Base-by-base conservation (phyloP, 2,113 vertebrate species). In the Microtus oregoni region DNA sequence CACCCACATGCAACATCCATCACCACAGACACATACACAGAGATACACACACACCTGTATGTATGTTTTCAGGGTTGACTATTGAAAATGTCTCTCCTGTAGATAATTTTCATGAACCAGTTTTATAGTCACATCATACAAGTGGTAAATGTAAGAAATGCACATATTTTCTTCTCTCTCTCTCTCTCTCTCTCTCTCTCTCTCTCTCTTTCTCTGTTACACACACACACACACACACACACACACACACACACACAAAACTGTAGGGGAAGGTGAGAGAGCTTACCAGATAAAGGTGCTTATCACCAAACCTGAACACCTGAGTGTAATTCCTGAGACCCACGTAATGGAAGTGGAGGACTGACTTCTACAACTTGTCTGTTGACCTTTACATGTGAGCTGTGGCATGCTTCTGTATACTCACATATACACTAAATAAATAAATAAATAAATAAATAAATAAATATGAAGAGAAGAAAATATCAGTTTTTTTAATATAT, bases 121-220 rank as follows among this genome's bases (percentile, higher is more conserved):
- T 44, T 44, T 44, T 44, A n/a, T 67, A 58, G 28, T 15, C 87
- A 68, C 28, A 86, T 32, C 68, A 3, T 73, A 92, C 26, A 70
- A 55, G 58, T 82, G 73, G 38, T 81, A 9, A 81, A 58, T 76
- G 3, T 85, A 93, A 88, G 26, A 95, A 95, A 96, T 73, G 2
- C 55, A 52, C 50, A 28, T 68, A 75, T 58, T 58, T 7, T 58
- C 55, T 58, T 2, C 17, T 58, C 5, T 58, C 17, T 58, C 58
- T 72, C 38, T 50, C 32, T 20, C 86, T 15, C 61, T 67, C 65
- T 67, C 61, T 63, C 41, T 73, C 41, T 52, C 44, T 20, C 91
- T 24, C 67, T 35, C 67, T 35, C 30, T 35, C 50, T 68, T n/a
- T 44, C 38, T 20, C 89, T 24, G 8, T 30, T 11, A 47, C 67